phyloP scores from a whole-genome alignment of 1,140 invertebrate species.

The Lepidurus couesii region DNA sequence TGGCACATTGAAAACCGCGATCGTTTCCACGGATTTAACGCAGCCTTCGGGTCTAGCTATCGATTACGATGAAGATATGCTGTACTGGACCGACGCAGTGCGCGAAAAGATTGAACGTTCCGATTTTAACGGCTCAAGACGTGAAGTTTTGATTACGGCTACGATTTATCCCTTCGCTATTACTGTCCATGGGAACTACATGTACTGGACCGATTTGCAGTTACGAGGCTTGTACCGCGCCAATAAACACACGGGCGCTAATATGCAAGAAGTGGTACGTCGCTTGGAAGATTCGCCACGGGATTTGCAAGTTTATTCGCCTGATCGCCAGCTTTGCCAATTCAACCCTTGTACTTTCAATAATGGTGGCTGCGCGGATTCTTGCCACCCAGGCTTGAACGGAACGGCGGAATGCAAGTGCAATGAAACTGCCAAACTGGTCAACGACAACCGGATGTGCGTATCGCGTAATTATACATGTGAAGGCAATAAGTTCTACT shows the following conservation, averaged over 20 bases:
- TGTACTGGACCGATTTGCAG: slow-evolving; percentile 97
- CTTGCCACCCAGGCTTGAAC: slow-evolving; percentile 82
- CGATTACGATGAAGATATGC: slow-evolving; percentile 88
- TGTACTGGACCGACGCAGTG: slow-evolving; percentile 98
- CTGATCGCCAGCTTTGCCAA: slow-evolving; percentile 68
- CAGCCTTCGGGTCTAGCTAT: slow-evolving; percentile 94
- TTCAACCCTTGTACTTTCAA: slow-evolving; percentile 81
- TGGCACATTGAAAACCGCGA: slow-evolving; percentile 81
- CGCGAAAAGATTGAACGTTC: slow-evolving; percentile 94
- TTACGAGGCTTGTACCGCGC: slow-evolving; percentile 89
- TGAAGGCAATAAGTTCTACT: slow-evolving; percentile 81
- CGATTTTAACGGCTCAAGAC: slow-evolving; percentile 71
- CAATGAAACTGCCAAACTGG: slow-evolving; percentile 74
- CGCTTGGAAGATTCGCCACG: slow-evolving; percentile 81
- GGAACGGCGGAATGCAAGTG: slow-evolving; percentile 79
- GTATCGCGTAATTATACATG: slow-evolving; percentile 82
- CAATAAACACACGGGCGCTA: slow-evolving; percentile 92
- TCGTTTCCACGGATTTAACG: slow-evolving; percentile 83
- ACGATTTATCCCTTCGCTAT: slow-evolving; percentile 96
- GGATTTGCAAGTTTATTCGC: slow-evolving; percentile 82
- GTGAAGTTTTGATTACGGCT: slow-evolving; percentile 55
- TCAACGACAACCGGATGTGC: slow-evolving; percentile 88
- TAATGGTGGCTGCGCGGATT: slow-evolving; percentile 94
- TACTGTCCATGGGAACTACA: slow-evolving; percentile 82
- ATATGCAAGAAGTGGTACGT: slow-evolving; percentile 90